These are phyloP conservation scores for Octodon degus DNA, from an alignment of 2,113 vertebrate species.

Conservation along the genomic window DNA sequence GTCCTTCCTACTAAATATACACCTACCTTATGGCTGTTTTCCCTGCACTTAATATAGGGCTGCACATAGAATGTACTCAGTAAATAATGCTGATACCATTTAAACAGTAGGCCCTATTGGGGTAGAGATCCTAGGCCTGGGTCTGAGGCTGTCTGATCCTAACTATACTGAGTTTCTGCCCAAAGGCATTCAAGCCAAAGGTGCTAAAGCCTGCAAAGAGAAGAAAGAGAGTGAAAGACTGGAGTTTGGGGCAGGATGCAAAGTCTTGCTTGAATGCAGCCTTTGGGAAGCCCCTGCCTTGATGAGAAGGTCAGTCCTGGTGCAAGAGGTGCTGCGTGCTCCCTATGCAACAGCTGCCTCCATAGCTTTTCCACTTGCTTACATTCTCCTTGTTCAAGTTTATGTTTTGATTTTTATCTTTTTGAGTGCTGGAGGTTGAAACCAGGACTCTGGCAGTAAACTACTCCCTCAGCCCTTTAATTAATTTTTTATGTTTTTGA, in stretches of 20 bases:
- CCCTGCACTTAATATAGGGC: neutral
- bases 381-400: neutral
- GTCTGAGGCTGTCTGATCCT: neutral
- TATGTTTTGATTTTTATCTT: neutral
- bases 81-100: neutral
- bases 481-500: neutral
- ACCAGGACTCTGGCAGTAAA: neutral
- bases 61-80: neutral
- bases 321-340: neutral
- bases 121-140: neutral
- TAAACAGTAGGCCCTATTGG: neutral
- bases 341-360: accelerated
- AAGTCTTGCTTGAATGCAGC: neutral
- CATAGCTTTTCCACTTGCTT: neutral
- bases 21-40: neutral
- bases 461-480: neutral
- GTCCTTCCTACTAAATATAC: neutral
- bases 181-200: neutral
- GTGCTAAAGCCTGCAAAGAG: neutral
- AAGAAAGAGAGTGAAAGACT: neutral
- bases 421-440: neutral
- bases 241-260: neutral
- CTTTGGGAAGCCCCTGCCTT: neutral
- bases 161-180: neutral
- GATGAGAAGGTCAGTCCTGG: neutral